phyloP scores from a whole-genome alignment of 2,888 invertebrate species.

The Drosophila mercatorum region DNA sequence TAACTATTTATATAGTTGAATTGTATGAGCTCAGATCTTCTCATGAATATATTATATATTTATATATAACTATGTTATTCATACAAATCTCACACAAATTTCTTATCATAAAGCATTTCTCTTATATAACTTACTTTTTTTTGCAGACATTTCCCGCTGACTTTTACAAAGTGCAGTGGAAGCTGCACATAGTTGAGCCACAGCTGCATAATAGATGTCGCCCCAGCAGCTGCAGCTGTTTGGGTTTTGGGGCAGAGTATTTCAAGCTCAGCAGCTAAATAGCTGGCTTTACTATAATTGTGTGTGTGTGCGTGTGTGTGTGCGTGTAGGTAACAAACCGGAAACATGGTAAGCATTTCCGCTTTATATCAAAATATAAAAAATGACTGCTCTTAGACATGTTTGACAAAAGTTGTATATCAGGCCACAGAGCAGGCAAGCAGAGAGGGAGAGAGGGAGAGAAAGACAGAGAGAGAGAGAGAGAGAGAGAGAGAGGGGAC shows the following conservation, averaged over 20 bases:
- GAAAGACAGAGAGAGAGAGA: neutral
- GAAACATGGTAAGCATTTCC: slow-evolving; percentile 79
- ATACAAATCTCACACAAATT: neutral
- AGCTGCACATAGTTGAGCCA: slow-evolving; percentile 15
- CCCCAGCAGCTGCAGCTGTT: slow-evolving; percentile 1
- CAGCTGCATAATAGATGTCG: slow-evolving; percentile 12
- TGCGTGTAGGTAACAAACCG: slow-evolving; percentile 77
- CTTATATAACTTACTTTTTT: neutral
- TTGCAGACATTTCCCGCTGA: neutral
- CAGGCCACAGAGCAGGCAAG: slow-evolving; percentile 39
- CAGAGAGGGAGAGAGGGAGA: neutral
- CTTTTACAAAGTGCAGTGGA: neutral
- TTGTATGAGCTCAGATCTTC: no score
- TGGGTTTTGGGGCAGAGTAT: neutral
- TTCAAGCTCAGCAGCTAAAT: slow-evolving; percentile 2
- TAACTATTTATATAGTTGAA: no score
- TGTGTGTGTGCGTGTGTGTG: slow-evolving; percentile 38
- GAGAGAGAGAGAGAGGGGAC: no score
- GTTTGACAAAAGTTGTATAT: slow-evolving; percentile 80
- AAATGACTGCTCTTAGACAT: slow-evolving; percentile 78
- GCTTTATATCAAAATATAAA: slow-evolving; percentile 75
- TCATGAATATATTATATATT: no score
- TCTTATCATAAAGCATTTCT: neutral
- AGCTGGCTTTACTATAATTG: slow-evolving; percentile 21
- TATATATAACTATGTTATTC: neutral